Conservation (phyloP, 2,888 invertebrate species). For the Phorcus lineatus region DNA sequence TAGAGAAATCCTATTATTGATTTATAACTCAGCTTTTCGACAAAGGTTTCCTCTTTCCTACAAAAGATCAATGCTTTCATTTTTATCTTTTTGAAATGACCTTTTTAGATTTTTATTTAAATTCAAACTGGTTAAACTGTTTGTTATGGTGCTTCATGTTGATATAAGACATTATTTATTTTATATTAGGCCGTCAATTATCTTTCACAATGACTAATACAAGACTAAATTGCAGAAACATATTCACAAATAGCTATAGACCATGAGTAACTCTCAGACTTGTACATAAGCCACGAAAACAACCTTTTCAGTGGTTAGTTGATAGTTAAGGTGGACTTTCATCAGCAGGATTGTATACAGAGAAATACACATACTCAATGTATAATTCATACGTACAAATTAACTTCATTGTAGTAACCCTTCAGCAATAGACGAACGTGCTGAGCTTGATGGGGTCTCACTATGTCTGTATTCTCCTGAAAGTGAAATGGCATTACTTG, state of each 20-base stretch:
- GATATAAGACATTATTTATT: no score
- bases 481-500: not conserved
- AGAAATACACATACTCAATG: not conserved
- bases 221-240: no score
- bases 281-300: no score
- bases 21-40: not conserved
- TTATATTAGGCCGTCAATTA: not conserved
- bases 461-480: slow-evolving; percentile 12
- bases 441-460: not conserved
- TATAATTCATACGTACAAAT: not conserved
- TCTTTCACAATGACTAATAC: no score
- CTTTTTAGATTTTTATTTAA: no score
- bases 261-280: no score
- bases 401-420: not conserved
- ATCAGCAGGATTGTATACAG: no score
- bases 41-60: not conserved
- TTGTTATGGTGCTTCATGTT: no score
- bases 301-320: no score
- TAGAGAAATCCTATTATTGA: not conserved
- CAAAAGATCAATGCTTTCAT: not conserved
- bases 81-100: not conserved
- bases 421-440: not conserved
- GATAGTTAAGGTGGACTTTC: no score
- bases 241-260: no score
- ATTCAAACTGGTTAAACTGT: no score